A percentile compares a stretch with the other conserved stretches of the same genome.
Evolutionary conservation across 2,113 vertebrate species (phyloP).

Genomic region (Phalacrocorax brasilianus): DNA sequence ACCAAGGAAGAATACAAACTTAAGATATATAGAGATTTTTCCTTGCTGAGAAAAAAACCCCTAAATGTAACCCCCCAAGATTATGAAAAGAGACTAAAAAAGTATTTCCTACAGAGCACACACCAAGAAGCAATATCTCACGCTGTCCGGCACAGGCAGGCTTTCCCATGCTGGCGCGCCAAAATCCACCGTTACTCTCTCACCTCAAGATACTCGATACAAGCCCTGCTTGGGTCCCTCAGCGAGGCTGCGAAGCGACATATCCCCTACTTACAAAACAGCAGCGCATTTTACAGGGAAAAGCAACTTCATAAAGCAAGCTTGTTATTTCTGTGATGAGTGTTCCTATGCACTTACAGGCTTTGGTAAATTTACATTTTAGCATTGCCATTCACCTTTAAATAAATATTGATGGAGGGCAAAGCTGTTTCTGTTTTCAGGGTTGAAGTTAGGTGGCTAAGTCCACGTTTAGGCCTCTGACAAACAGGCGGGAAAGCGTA

Average conservation of each 20-base stretch:
- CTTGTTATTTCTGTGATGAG: neutral
- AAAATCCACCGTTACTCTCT: neutral
- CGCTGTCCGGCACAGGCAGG: neutral
- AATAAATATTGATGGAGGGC: neutral
- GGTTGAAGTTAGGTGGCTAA: neutral
- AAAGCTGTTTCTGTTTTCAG: neutral
- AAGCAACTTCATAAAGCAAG: neutral
- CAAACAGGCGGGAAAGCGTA: rapidly evolving
- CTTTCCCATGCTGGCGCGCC: neutral
- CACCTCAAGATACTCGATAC: neutral
- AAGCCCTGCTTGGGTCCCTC: neutral
- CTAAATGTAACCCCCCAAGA: no score
- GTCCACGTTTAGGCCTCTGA: neutral
- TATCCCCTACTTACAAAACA: neutral
- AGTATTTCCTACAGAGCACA: neutral
- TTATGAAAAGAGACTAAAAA: neutral
- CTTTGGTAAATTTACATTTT: neutral
- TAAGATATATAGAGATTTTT: neutral
- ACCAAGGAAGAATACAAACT: neutral
- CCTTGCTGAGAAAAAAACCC: neutral
- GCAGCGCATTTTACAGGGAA: neutral
- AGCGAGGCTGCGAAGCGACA: neutral
- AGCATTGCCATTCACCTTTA: neutral
- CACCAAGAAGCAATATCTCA: neutral
- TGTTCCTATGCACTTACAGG: neutral